Base-by-base conservation (phyloP, 2,113 vertebrate genomes). In the Leptosomus discolor region DNA sequence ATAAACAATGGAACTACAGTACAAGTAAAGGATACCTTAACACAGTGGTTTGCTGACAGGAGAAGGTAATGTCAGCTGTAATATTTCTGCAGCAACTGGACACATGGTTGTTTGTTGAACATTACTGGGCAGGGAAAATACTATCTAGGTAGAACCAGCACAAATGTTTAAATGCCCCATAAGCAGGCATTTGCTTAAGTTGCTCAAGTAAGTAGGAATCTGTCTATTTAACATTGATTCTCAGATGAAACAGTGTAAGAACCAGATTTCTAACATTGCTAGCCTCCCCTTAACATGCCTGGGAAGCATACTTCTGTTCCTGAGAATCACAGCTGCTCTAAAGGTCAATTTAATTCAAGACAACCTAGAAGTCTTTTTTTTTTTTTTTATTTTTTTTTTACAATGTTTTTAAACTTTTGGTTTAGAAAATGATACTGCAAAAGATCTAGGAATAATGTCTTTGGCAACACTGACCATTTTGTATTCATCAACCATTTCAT, bases 291-390 rank as follows among this genome's bases (percentile, higher is more conserved):
- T 73, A 58, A 23, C 3, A 67, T 3, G 27, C 53, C 36, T 64
- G 41, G 24, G 57, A 84, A 85, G 7, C 14, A 29, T 41, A 50
- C 4, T 43, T 88, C 48, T 85, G 2, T 64, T 82, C 57, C 30
- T 76, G 39, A 75, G 67, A 68, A 65, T 32, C 36, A 46, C 29
- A 82, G 23, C 34, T 85, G 57, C 46, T 85, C 30, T 46, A 93
- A 92, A 89, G 45, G 53, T 69, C 26, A 84, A n/a, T 82, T 76
- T 80, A 82, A 83, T 30, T 79, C 61, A 64, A 82, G 43, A 53
- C 0, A 3, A 63, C 4, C 17, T 29, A 56, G 27, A 67, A 74
- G 7, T 9, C 0, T 34, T 30, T 29, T 39, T 34, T 27, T 15
- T 29, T 56, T 51, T 12, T 2, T 12, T 46, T 12, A 46, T 19